Percentiles rank a stretch among this genome's conserved stretches.
Evolutionary conservation across 35 echinoderm and acorn worm species (phyloP).

Genomic region (Ophiothrix spiculata): DNA sequence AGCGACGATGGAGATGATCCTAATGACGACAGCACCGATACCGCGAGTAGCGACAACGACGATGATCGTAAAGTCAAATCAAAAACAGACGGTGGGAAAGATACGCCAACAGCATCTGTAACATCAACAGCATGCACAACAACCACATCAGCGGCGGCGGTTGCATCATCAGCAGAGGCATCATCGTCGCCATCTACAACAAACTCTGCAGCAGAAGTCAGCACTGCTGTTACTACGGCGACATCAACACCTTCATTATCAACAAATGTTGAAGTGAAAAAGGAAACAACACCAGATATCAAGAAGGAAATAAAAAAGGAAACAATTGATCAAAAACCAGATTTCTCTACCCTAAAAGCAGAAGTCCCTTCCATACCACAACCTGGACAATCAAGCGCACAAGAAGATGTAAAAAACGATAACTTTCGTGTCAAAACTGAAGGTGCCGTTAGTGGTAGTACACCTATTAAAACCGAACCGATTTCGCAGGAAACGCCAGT

Average conservation of each 20-base stretch:
- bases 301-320: slow-evolving; percentile 2
- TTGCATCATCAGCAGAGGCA: slow-evolving; percentile 14
- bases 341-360: background rate
- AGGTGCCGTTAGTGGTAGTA: background rate
- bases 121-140: background rate
- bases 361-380: background rate
- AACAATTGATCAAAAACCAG: background rate
- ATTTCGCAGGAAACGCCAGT: background rate
- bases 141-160: background rate
- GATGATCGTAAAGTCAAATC: slow-evolving; percentile 11
- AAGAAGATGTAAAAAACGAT: background rate
- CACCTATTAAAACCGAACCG: background rate
- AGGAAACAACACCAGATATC: slow-evolving; percentile 5
- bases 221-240: too few relatives aligned
- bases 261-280: slow-evolving; percentile 19
- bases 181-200: background rate
- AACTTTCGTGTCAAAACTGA: too few relatives aligned
- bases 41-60: slow-evolving; percentile 94
- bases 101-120: background rate
- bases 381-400: background rate
- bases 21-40: slow-evolving; percentile 88
- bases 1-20: slow-evolving; percentile 90
- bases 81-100: slow-evolving; percentile 1
- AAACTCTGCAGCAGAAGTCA: too few relatives aligned
- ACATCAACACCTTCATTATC: background rate